phyloP scores from a whole-genome alignment of 2,888 invertebrate genomes.

The Plebejus anna region DNA sequence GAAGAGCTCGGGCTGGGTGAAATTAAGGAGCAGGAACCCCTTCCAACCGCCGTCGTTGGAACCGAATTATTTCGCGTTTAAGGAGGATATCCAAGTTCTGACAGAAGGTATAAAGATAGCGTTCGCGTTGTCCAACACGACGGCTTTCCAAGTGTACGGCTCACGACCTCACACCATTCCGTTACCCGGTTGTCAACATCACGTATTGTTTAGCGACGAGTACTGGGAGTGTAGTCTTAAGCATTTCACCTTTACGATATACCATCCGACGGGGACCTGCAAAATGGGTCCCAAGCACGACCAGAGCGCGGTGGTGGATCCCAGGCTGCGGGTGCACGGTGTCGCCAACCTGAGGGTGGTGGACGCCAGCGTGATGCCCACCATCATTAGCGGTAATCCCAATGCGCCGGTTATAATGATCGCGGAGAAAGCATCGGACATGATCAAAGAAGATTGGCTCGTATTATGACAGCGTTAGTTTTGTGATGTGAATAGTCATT shows the following conservation, averaged over 20 bases:
- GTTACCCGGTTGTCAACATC: constrained; percentile 89
- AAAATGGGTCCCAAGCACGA: constrained; percentile 92
- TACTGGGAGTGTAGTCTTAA: constrained; percentile 93
- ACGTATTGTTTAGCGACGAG: constrained; percentile 86
- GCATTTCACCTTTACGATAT: constrained; percentile 90
- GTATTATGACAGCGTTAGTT: constrained; percentile 67
- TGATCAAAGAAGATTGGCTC: constrained; percentile 93
- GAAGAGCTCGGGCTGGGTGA: constrained; percentile 92
- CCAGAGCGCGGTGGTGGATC: constrained; percentile 88
- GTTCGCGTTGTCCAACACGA: constrained; percentile 87
- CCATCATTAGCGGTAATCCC: constrained; percentile 93
- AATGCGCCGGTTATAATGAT: constrained; percentile 95
- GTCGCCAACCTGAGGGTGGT: constrained; percentile 88
- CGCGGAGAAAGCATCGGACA: constrained; percentile 92
- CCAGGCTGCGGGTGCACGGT: constrained; percentile 87
- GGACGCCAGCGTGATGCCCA: constrained; percentile 94
- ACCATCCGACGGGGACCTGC: constrained; percentile 91
- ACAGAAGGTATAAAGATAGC: constrained; percentile 93
- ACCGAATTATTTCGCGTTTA: constrained; percentile 94
- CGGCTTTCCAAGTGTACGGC: constrained; percentile 89
- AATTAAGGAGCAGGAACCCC: constrained; percentile 89
- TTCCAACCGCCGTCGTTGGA: constrained; percentile 90
- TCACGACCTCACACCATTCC: constrained; percentile 89
- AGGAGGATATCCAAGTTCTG: constrained; percentile 87
- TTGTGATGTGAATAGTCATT: constrained; percentile 41